Evolutionary conservation across 2,888 invertebrate genomes (phyloP), one percentile per base, ranked within the genome.

Genomic region (Subacronicta megacephala): DNA sequence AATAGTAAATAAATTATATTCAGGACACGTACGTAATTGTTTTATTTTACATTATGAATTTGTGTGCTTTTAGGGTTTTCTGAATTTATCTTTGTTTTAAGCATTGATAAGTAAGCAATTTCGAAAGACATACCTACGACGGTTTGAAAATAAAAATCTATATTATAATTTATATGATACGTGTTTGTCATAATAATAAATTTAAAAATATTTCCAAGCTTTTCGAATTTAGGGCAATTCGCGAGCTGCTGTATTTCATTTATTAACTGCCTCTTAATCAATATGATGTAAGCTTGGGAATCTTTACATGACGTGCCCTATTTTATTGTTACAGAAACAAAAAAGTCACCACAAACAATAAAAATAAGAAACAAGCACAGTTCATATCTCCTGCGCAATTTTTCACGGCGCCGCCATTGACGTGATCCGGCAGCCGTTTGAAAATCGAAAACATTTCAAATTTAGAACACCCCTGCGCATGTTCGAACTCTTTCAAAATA

Each of bases 381-480:
- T 84, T 85, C 83, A 85, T 83, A 85, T 86, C 77, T 75, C 76
- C 61, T 58, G 71, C 70, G 78, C 82, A 82, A 86, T 88, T 88
- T 86, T 83, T 85, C 85, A 85, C 71, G 68, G 80, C 83, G 76
- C 72, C 81, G 80, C 71, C 81, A 90, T 88, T 90, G 92, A 90
- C 88, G 84, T 75, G 79, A 80, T 82, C 70, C 80, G 83, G 84
- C 89, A 88, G 90, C 90, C 90, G 90, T 88, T 90, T 82, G 83
- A 88, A 92, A 88, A 91, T 92, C 88, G 88, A 92, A 92, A 90
- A 88, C 88, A 89, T 90, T 91, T 93, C 92, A 89, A 86, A 93
- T 87, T 87, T 93, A 93, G 93, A 93, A 93, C 89, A 72, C 64
- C 71, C 65, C 72, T 65, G 75, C 46, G 59, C 60, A 71, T 64